phyloP scores from a whole-genome alignment of 2,797 vertebrate genomes.

The Basileuterus tristriatus region DNA sequence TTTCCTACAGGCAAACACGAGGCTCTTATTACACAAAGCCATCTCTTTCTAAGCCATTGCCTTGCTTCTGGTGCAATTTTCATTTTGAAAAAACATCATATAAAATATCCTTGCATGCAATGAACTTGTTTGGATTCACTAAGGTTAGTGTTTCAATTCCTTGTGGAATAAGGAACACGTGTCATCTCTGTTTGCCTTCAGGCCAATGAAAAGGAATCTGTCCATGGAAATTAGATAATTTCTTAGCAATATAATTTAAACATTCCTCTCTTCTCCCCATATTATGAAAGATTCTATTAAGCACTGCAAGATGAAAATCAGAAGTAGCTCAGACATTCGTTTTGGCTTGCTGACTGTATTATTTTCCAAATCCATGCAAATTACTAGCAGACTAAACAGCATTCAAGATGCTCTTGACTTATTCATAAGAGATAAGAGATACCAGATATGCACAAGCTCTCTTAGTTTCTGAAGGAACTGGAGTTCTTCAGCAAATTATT shows the following conservation, averaged over 20 bases:
- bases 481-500: not conserved
- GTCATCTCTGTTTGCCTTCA: not conserved
- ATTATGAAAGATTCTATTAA: constrained; percentile 5
- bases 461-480: not conserved
- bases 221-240: constrained; percentile 31
- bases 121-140: not conserved
- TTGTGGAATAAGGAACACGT: not conserved
- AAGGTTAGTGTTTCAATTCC: not conserved
- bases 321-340: not conserved
- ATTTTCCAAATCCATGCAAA: constrained; percentile 25
- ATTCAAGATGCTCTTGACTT: constrained; percentile 22
- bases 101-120: not conserved
- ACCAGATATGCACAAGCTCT: not conserved
- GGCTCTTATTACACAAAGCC: not conserved
- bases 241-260: constrained; percentile 16
- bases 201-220: constrained; percentile 21
- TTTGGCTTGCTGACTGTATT: constrained; percentile 8
- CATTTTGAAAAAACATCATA: not conserved
- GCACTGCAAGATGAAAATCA: constrained; percentile 29
- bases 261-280: not conserved
- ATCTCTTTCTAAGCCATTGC: not conserved
- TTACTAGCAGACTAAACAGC: not conserved
- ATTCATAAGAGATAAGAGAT: not conserved
- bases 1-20: not conserved
- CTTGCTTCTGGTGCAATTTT: not conserved